phyloP scores from a whole-genome alignment of 1,140 invertebrate genomes.

The Apis dorsata region DNA sequence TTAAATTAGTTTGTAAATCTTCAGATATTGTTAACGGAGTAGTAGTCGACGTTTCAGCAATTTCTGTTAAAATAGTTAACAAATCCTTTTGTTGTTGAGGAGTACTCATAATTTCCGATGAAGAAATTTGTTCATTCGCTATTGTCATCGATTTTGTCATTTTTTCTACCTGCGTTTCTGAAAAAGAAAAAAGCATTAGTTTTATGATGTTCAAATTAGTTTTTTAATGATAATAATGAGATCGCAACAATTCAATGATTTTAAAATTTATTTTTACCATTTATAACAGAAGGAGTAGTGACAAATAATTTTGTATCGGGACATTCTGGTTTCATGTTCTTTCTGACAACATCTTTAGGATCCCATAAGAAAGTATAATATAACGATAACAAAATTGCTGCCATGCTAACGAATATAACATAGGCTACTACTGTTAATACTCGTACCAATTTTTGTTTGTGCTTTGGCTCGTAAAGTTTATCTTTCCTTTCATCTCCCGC shows the following conservation, averaged over 20 bases:
- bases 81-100: slow-evolving; percentile 24
- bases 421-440: slow-evolving; percentile 97
- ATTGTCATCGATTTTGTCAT: slow-evolving; percentile 15
- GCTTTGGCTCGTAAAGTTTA: slow-evolving; percentile 89
- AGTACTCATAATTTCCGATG: slow-evolving; percentile 4
- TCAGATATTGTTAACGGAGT: neutral
- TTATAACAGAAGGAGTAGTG: slow-evolving; percentile 6
- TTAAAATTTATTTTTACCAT: slow-evolving; percentile 55
- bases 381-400: slow-evolving; percentile 95
- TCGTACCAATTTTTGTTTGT: slow-evolving; percentile 93
- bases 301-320: neutral
- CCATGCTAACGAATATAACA: slow-evolving; percentile 95
- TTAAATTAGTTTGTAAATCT: neutral
- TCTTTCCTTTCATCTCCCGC: slow-evolving; percentile 90
- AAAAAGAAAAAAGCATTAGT: slow-evolving; percentile 17
- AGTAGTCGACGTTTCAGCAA: slow-evolving; percentile 6
- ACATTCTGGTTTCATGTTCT: slow-evolving; percentile 42
- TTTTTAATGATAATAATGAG: neutral
- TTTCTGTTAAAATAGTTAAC: slow-evolving; percentile 32
- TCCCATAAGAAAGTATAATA: slow-evolving; percentile 99
- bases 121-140: neutral
- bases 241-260: neutral
- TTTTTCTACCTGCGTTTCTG: slow-evolving; percentile 54
- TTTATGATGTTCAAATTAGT: neutral
- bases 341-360: slow-evolving; percentile 80